Evolutionary conservation across 2,888 invertebrate genomes (phyloP).

Genomic region (Thysanoteuthis rhombus): DNA sequence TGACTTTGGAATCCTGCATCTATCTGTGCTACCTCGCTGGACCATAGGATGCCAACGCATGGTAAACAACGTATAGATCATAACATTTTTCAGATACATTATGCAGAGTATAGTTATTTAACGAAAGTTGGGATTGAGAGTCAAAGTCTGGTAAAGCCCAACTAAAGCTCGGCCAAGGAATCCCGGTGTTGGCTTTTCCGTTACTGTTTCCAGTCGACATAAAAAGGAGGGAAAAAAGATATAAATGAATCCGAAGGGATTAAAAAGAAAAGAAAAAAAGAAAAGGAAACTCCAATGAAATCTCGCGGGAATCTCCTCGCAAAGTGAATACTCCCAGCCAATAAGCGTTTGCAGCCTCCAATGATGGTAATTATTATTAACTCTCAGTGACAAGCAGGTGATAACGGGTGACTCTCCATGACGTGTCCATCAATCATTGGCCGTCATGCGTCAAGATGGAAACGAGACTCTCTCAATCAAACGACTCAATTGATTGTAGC

Average conservation of each 20-base stretch:
- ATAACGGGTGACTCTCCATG: background rate
- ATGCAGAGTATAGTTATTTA: too few species aligned
- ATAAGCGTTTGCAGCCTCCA: background rate
- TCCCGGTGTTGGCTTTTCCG: too few species aligned
- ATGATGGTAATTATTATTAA: background rate
- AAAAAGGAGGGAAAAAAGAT: too few species aligned
- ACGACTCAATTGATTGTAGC: background rate
- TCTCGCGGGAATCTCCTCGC: background rate
- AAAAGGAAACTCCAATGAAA: background rate
- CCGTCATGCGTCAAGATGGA: background rate
- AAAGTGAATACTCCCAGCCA: background rate
- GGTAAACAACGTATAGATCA: too few species aligned
- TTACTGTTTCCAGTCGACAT: too few species aligned
- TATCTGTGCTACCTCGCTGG: too few species aligned
- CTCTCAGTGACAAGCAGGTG: constrained; percentile 12
- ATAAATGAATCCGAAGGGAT: background rate
- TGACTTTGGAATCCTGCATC: too few species aligned
- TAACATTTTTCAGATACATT: too few species aligned
- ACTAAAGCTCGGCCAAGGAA: too few species aligned
- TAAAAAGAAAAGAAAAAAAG: background rate
- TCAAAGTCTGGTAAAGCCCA: too few species aligned
- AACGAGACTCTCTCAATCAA: constrained; percentile 12
- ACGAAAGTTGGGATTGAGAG: too few species aligned
- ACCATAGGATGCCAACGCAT: too few species aligned
- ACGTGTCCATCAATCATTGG: constrained; percentile 12